These are phyloP conservation scores for Cervus canadensis DNA, from an alignment of 2,113 vertebrate species.

Conservation along the genomic window DNA sequence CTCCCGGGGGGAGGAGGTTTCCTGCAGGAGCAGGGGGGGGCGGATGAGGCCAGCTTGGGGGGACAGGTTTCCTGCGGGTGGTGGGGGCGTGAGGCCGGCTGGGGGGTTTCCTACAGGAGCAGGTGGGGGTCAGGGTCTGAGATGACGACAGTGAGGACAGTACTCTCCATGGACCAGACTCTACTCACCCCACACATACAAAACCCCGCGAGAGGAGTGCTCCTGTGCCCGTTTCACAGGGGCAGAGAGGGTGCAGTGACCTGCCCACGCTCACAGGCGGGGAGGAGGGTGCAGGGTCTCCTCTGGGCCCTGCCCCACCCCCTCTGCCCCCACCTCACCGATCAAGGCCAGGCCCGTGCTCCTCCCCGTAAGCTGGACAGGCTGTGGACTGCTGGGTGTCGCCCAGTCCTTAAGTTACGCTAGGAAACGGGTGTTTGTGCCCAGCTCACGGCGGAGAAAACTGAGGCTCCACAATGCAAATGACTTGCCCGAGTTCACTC, in stretches of 20 bases:
- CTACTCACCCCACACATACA: background rate
- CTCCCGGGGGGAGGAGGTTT: no score
- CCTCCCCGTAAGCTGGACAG: background rate
- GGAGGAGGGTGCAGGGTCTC: background rate
- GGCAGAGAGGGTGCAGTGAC: background rate
- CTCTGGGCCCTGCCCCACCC: background rate
- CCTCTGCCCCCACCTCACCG: background rate
- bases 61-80: no score
- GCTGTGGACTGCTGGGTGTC: background rate
- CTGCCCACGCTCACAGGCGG: background rate
- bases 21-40: no score
- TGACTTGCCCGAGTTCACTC: background rate
- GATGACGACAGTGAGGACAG: rapidly evolving
- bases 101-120: background rate
- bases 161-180: background rate
- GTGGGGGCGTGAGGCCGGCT: no score
- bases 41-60: no score
- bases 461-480: background rate
- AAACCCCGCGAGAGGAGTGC: background rate
- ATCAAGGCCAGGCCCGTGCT: background rate
- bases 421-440: background rate
- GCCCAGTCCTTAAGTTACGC: background rate
- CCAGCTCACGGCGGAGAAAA: background rate
- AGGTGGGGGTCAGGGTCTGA: background rate
- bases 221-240: background rate